Percentiles rank a stretch among this genome's conserved stretches.
Conservation (phyloP, 2,113 vertebrate species). For the human region DNA sequence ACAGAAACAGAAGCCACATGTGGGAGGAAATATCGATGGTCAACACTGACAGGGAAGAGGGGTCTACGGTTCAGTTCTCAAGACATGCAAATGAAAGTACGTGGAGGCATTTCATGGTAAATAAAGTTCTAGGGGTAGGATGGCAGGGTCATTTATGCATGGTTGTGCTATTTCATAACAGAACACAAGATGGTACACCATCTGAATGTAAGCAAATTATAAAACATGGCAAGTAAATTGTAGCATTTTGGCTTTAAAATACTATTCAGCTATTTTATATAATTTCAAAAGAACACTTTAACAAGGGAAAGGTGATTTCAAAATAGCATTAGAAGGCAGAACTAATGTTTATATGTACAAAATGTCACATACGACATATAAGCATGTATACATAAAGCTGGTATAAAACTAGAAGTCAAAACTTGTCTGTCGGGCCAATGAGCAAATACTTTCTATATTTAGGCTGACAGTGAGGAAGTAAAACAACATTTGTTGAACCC, state of each 20-base stretch:
- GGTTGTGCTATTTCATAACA: neutral
- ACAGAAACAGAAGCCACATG: neutral
- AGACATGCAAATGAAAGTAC: neutral
- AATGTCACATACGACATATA: neutral
- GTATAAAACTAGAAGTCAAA: neutral
- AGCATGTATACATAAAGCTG: neutral
- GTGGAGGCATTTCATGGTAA: neutral
- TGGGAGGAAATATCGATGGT: neutral
- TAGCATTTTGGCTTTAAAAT: neutral
- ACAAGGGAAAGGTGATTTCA: neutral
- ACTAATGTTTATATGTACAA: neutral
- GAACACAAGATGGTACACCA: neutral
- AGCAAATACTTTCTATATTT: neutral
- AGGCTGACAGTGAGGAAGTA: neutral
- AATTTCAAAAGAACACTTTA: neutral
- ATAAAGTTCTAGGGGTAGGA: neutral
- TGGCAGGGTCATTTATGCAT: neutral
- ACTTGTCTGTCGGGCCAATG: neutral
- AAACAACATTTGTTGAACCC: neutral
- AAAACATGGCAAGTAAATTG: neutral
- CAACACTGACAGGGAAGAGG: neutral
- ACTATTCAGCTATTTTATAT: neutral
- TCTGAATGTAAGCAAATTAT: neutral
- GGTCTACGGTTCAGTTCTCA: neutral
- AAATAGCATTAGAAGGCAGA: neutral